Base-by-base conservation (phyloP, 2,888 invertebrate species). In the Dermolepida albohirtum region DNA sequence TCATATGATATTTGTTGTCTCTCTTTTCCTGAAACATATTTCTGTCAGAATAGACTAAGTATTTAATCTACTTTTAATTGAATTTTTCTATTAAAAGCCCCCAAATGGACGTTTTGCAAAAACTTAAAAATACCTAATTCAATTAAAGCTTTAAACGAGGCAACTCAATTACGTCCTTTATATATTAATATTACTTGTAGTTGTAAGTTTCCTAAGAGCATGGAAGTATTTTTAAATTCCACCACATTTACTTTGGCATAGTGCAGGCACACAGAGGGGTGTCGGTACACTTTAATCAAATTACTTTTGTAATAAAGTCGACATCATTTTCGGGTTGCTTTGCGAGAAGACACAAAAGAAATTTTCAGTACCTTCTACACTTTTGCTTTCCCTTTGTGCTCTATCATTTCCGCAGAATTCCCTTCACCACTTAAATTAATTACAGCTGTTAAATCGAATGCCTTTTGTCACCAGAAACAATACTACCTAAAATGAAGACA, bases 401-500 rank as follows among this genome's bases (percentile, higher is more conserved):
- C 47, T 47, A 47, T 49, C 59, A 47, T 47, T 62, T 39, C 59
- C 27, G 43, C 59, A 47, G 29, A 47, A 47, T 47, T 62, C 59
- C 39, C 47, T 34, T 47, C 34, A 62, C 59, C 59, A 47, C 59
- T 62, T 62, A 62, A 62, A 62, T 62, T 62, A 62, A 62, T 62
- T 62, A 62, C 59, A 47, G 47, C 59, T 62, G 59, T 62, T 62
- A 62, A 62, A 62, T 62, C 59, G 59, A 62, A 62, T 47, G 47
- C 59, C 59, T 62, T 62, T 62, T 62, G 47, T 62, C 47, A 62
- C 59, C 34, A 62, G 49, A 49, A 62, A 62, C 59, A 62, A 62
- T 62, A 34, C 16, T 16, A 47, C 17, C 44, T 39, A 47, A 47
- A 62, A 34, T 49, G 44, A 34, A 47, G 59, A 62, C 59, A 62